phyloP scores from a whole-genome alignment of 2,113 vertebrate species.

The Sturnira hondurensis region DNA sequence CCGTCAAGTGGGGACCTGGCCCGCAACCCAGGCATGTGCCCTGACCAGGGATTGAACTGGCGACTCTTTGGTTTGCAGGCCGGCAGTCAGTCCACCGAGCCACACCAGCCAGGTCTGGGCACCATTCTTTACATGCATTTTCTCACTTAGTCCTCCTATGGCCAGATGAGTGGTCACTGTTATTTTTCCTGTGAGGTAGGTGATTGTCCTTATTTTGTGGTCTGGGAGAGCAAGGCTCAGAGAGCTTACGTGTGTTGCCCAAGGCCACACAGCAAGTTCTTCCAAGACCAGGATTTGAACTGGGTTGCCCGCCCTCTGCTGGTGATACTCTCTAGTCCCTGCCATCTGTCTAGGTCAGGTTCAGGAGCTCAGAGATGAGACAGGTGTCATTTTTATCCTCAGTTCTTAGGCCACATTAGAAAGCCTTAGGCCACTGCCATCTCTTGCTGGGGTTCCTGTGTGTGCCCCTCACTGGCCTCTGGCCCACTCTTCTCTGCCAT shows the following conservation, averaged over 20 bases:
- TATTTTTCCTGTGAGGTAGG: not conserved
- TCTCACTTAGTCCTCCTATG: not conserved
- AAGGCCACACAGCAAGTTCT: not conserved
- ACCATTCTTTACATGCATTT: not conserved
- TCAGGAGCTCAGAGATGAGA: not conserved
- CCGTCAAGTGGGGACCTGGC: too few species aligned
- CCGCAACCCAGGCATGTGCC: too few species aligned
- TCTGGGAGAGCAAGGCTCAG: not conserved
- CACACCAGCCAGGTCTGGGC: not conserved
- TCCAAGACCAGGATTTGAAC: not conserved
- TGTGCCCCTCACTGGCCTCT: not conserved
- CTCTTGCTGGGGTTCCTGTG: not conserved
- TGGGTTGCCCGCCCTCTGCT: accelerated
- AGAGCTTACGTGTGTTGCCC: not conserved
- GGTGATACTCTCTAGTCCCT: not conserved
- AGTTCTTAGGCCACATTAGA: not conserved
- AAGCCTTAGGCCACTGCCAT: not conserved
- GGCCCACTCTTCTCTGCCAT: not conserved
- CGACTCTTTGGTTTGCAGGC: too few species aligned
- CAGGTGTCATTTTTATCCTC: not conserved
- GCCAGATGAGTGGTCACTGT: not conserved
- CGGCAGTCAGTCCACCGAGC: too few species aligned
- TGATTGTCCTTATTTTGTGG: not conserved
- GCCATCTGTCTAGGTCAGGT: not conserved
- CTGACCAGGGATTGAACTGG: too few species aligned